phyloP scores from a whole-genome alignment of 2,113 vertebrate species.

The Upupa epops region DNA sequence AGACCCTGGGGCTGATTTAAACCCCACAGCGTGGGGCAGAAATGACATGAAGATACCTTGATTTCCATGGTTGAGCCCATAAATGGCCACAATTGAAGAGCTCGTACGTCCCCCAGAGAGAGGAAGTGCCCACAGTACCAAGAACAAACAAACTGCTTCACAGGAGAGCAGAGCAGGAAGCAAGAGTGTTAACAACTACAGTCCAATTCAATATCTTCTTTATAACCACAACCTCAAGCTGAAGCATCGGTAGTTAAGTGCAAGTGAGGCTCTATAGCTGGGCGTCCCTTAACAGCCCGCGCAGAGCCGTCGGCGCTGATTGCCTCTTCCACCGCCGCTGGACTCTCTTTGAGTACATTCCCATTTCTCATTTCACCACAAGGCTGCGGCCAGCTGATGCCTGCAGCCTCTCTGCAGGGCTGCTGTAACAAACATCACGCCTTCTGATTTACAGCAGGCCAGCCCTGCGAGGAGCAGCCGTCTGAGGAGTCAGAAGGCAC shows the following conservation, averaged over 20 bases:
- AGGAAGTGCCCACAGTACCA: neutral
- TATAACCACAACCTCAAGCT: neutral
- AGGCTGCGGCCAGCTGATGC: neutral
- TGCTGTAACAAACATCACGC: neutral
- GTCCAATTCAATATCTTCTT: neutral
- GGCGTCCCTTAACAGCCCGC: neutral
- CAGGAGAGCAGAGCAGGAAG: neutral
- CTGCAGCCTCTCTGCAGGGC: neutral
- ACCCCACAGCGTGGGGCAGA: neutral
- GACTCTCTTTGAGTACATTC: neutral
- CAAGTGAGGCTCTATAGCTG: neutral
- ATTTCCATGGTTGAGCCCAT: neutral
- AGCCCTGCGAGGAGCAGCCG: neutral
- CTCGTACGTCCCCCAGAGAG: neutral
- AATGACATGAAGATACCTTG: neutral
- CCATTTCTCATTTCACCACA: neutral
- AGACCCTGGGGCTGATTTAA: neutral
- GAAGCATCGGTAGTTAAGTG: neutral
- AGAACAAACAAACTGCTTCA: neutral
- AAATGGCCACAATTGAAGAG: neutral
- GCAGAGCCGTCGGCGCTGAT: neutral
- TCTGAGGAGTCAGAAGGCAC: neutral
- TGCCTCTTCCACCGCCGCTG: neutral
- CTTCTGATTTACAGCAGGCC: neutral
- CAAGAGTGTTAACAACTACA: neutral